Evolutionary conservation across 2,888 invertebrate genomes (phyloP), one percentile per base, ranked within the genome.

Genomic region (Eristalinus aeneus): DNA sequence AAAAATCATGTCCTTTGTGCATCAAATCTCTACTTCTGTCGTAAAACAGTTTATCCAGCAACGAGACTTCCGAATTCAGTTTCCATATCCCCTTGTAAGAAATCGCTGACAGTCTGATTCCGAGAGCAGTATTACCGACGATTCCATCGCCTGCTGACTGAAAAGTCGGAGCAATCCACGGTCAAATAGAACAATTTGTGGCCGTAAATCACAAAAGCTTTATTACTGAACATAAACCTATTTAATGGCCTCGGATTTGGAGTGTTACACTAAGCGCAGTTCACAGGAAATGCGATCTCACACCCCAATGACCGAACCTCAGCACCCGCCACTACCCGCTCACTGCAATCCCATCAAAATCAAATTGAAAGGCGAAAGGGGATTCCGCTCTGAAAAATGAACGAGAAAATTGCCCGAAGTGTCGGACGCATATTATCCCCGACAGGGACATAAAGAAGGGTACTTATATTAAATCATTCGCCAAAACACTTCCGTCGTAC

Each of bases 401-500:
- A 53, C 16, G 39, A n/a, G 32, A 22, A 11, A 56, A 46, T 16
- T 39, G 64, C 27, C 27, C 46, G 39, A 11, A 64, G 65, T 53
- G 56, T 58, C 36, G 31, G 46, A 56, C 36, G 20, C 64, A 56
- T 54, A 23, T 56, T 56, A 58, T 74, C 56, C 65, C 65, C 39
- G 22, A 1, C 39, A 39, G 65, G 27, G 39, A 56, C 16, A 58
- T 58, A 74, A 46, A 39, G 39, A 58, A 39, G 58, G 31, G 32
- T 58, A 65, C 74, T 58, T 65, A 32, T 32, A 46, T 58, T 65
- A 67, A 74, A 74, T 65, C 74, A 74, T 58, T 58, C 58, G 32
- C 65, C 65, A 65, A 58, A 65, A 64, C 65, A 65, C 23, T 67
- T 31, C n/a, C n/a, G 46, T 16, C 46, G 46, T 16, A 46, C 46